phyloP scores from a whole-genome alignment of 1,140 invertebrate species.

The Drosophila kikkawai region DNA sequence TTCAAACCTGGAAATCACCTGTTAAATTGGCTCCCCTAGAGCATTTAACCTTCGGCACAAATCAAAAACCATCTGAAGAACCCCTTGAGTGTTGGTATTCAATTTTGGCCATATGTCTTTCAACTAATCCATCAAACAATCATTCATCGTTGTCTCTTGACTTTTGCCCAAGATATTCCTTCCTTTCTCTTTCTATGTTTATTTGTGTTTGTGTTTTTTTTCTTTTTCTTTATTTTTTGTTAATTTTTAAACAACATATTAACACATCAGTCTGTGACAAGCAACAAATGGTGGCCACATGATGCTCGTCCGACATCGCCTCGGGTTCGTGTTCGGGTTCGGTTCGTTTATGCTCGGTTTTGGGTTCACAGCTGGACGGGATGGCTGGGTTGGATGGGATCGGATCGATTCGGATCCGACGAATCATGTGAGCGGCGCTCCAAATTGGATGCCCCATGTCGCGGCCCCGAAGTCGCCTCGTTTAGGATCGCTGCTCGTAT shows the following conservation, averaged over 20 bases:
- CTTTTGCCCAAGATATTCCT: conserved; percentile 32
- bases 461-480: conserved; percentile 32
- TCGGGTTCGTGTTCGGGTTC: conserved; percentile 12
- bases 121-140: conserved; percentile 73
- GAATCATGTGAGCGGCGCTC: conserved; percentile 70
- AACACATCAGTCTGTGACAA: conserved; percentile 77
- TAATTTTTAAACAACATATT: conserved; percentile 69
- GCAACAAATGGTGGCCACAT: conserved; percentile 67
- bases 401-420: conserved; percentile 24
- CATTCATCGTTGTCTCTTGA: conserved; percentile 54
- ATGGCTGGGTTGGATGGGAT: conserved; percentile 10
- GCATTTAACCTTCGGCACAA: conserved; percentile 14
- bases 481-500: conserved; percentile 46
- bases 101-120: conserved; percentile 47
- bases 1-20: background rate
- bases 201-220: conserved; percentile 4
- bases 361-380: conserved; percentile 43
- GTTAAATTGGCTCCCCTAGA: conserved; percentile 6
- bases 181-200: conserved; percentile 40
- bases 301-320: conserved; percentile 55
- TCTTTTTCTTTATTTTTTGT: background rate
- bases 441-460: conserved; percentile 68
- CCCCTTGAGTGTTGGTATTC: conserved; percentile 21
- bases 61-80: background rate
- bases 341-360: conserved; percentile 32